Conservation (phyloP, 2,797 vertebrate species). For the Urophycis tenuis region DNA sequence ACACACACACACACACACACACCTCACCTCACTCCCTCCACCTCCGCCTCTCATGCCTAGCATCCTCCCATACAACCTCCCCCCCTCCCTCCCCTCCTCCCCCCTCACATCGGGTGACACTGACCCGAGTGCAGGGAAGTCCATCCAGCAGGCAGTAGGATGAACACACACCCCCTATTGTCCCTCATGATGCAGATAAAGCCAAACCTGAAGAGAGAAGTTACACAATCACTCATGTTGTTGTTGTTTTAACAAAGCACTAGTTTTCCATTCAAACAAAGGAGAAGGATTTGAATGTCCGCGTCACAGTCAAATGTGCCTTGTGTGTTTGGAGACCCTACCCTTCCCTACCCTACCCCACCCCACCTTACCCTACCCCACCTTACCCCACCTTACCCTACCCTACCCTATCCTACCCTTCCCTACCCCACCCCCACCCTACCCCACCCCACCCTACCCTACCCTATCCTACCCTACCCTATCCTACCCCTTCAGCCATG, state of each 20-base stretch:
- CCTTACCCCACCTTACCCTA: neutral
- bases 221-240: no score
- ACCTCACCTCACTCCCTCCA: slow-evolving; percentile 49
- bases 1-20: slow-evolving; percentile 13
- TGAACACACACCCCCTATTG: no score
- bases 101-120: slow-evolving; percentile 25
- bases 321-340: neutral
- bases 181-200: neutral
- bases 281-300: neutral
- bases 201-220: no score
- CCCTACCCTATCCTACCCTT: neutral
- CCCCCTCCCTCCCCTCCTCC: slow-evolving; percentile 14
- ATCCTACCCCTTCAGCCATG: slow-evolving; percentile 61
- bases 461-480: slow-evolving; percentile 46
- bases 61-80: slow-evolving; percentile 47
- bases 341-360: no score
- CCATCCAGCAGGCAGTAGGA: neutral
- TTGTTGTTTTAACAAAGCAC: no score
- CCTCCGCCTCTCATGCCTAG: slow-evolving; percentile 61
- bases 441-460: neutral
- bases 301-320: neutral
- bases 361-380: neutral
- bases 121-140: slow-evolving; percentile 3
- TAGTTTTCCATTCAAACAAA: slow-evolving; percentile 9
- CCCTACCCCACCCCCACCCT: no score